Percentiles rank a stretch among this genome's conserved stretches.
phyloP scores from a whole-genome alignment of 2,888 invertebrate species.

The Drosophila quinaria region DNA sequence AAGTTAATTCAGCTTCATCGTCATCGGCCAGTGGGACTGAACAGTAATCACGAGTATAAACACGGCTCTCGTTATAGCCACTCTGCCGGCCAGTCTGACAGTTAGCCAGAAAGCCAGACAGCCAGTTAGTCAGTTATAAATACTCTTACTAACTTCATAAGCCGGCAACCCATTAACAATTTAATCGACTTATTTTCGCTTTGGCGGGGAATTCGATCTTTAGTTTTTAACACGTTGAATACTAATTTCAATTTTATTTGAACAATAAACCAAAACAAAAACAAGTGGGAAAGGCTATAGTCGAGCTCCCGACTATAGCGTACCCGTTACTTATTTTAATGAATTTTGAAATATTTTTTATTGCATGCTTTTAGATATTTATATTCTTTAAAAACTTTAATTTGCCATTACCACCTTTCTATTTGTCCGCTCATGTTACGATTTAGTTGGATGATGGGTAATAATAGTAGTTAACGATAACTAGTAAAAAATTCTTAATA shows the following conservation, averaged over 20 bases:
- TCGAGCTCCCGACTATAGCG: too few relatives aligned
- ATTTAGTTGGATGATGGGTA: too few relatives aligned
- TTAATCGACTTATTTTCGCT: conserved; percentile 7
- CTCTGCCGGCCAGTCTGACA: not conserved
- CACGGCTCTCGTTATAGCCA: conserved; percentile 11
- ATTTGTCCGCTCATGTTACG: too few relatives aligned
- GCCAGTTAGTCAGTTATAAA: conserved; percentile 21
- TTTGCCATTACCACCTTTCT: too few relatives aligned
- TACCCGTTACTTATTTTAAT: too few relatives aligned
- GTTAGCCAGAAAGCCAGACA: not conserved
- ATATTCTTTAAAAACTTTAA: too few relatives aligned
- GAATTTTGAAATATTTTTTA: too few relatives aligned
- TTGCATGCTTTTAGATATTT: too few relatives aligned
- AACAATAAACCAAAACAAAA: conserved; percentile 4
- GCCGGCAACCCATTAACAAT: conserved; percentile 18
- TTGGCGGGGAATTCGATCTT: conserved; percentile 10
- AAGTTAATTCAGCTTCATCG: conserved; percentile 60
- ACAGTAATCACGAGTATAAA: conserved; percentile 13
- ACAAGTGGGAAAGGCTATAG: too few relatives aligned
- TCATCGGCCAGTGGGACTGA: conserved; percentile 11
- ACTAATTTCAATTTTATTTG: conserved; percentile 11
- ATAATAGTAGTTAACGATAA: too few relatives aligned
- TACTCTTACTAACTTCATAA: conserved; percentile 5
- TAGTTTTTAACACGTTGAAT: conserved; percentile 19
- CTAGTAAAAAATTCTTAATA: too few relatives aligned